phyloP scores from a whole-genome alignment of 2,113 vertebrate species.

The Puffinus mauretanicus region DNA sequence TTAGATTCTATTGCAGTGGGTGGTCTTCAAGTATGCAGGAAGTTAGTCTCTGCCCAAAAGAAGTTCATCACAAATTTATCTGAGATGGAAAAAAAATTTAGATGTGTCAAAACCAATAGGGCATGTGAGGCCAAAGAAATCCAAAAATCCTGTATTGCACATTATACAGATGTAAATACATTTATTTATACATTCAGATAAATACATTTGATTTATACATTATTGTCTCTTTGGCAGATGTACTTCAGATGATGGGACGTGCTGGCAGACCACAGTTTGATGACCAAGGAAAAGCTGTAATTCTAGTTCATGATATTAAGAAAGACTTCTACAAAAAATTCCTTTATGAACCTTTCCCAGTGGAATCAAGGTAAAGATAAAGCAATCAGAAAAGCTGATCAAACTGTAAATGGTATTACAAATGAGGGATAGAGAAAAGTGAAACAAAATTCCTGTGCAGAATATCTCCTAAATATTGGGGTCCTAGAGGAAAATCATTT shows the following conservation, averaged over 20 bases:
- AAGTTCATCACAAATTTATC: background rate
- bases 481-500: background rate
- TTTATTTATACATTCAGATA: background rate
- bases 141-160: background rate
- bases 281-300: constrained; percentile 98
- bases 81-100: background rate
- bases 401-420: background rate
- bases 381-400: background rate
- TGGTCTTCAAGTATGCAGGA: background rate
- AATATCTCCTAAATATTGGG: background rate
- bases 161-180: background rate
- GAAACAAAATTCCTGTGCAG: background rate
- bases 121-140: background rate
- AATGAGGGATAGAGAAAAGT: background rate
- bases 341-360: constrained; percentile 96
- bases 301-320: constrained; percentile 97
- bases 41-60: background rate
- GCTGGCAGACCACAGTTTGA: constrained; percentile 97
- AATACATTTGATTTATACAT: background rate
- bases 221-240: constrained; percentile 79
- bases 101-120: background rate
- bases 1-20: background rate
- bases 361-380: constrained; percentile 90
- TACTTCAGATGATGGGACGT: constrained; percentile 98
- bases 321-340: constrained; percentile 99